Evolutionary conservation across 1,140 invertebrate genomes (phyloP), one percentile per base, ranked within the genome.

Genomic region (Ylistrum balloti): DNA sequence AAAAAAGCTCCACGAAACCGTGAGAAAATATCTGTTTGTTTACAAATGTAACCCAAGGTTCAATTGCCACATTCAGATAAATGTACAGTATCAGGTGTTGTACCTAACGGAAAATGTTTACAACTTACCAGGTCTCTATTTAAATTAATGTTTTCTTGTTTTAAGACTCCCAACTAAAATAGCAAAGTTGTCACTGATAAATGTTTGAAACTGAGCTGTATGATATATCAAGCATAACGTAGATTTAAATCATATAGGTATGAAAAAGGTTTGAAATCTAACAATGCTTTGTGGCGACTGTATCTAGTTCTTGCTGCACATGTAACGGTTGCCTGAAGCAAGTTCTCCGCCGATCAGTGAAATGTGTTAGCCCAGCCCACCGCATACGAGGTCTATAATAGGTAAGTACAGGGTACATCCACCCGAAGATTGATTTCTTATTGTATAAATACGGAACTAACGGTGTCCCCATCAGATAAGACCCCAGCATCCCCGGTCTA

Each of bases 381-480:
- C 35, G 35, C 35, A 38, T n/a, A 74, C 28, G 22, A 74, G 56
- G 0, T 17, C 22, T 28, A 74, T 74, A 74, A 74, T 74, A 74
- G 56, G 56, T 74, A 74, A 74, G 56, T 74, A 74, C 28, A n/a
- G 56, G 56, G 56, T 74, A 11, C 28, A 74, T 74, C 56, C n/a
- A 74, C 56, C 56, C 22, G 22, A 74, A 74, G 56, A 74, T 74
- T 74, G 56, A 74, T 74, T 74, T 74, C 56, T n/a, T 74, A 74
- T 74, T 74, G 56, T 74, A 74, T n/a, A 74, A 74, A 74, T 74
- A 74, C 56, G 56, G 56, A 74, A 74, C 56, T 74, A 74, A 74
- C 56, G 56, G 56, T n/a, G 56, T 74, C 28, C 56, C 56, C 56
- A 74, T 74, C 56, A 74, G 56, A 74, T 74, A 74, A 5, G 22